phyloP scores from a whole-genome alignment of 2,888 invertebrate species.

The Spatulosminthurus flaviceps region DNA sequence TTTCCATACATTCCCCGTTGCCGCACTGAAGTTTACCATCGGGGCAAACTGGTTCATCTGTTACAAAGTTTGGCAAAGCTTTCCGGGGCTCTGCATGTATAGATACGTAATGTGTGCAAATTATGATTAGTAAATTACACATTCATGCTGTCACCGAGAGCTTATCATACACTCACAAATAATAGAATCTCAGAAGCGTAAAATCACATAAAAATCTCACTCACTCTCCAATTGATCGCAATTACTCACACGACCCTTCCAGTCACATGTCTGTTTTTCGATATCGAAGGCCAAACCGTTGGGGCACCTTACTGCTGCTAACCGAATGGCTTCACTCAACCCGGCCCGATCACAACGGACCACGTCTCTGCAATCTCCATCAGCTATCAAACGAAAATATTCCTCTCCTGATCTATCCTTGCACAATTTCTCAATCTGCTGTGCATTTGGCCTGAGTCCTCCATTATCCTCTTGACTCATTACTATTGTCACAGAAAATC shows the following conservation, averaged over 20 bases:
- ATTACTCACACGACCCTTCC: constrained; percentile 96
- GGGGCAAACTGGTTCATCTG: constrained; percentile 91
- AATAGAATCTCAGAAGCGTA: neutral
- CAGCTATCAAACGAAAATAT: constrained; percentile 85
- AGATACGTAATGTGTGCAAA: too few relatives aligned
- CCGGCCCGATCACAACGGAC: constrained; percentile 93
- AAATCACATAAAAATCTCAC: constrained; percentile 65
- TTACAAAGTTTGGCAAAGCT: constrained; percentile 86
- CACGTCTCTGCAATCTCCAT: constrained; percentile 91
- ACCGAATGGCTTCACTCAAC: constrained; percentile 84
- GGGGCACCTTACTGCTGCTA: constrained; percentile 89
- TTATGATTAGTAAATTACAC: too few relatives aligned
- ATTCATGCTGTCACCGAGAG: too few relatives aligned
- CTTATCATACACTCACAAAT: too few relatives aligned
- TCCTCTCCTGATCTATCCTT: constrained; percentile 88
- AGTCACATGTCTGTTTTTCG: constrained; percentile 93
- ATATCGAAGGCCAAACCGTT: constrained; percentile 92
- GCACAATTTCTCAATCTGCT: constrained; percentile 80
- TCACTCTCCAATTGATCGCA: constrained; percentile 94
- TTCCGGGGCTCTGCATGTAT: constrained; percentile 81
- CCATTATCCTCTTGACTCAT: constrained; percentile 47
- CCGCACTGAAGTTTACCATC: constrained; percentile 91
- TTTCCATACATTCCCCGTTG: constrained; percentile 90
- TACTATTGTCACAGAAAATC: constrained; percentile 28
- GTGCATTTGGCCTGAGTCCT: constrained; percentile 55